Base-by-base conservation (phyloP, 2,888 invertebrate species). In the Drosophila niveifrons region DNA sequence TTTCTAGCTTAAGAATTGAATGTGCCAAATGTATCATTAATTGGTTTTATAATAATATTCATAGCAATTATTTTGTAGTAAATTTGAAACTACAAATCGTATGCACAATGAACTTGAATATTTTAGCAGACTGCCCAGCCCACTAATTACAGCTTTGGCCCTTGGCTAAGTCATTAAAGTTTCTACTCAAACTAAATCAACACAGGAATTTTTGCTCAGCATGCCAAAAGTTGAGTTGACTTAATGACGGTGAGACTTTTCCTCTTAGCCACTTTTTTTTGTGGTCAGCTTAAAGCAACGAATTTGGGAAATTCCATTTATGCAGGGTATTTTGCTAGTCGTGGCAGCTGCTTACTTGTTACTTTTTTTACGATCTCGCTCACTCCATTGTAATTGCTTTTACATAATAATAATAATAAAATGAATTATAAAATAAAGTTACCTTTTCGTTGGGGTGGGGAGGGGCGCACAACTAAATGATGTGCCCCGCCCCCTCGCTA, bases 361-460 rank as follows among this genome's bases (percentile, higher is more conserved):
- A 56, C n/a, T 75, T 70, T 58, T 72, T 75, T 75, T 76, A 75
- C 59, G 75, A 75, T 43, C 67, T 56, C 73, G 34, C 74, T 39
- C 75, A 76, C 75, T 59, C 73, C 79, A 79, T 58, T 64, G 76
- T 78, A 78, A 80, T 80, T 72, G 80, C 80, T 68, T 81, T 82
- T 80, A 78, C 87, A 84, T 82, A 78, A 87, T 84, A 84, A 87
- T 84, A 84, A 87, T 82, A 87, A 87, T 87, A 87, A 84, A 85
- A 87, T 84, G 85, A 85, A 85, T 85, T 85, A 85, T 87, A 85
- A 85, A 87, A 85, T 85, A 87, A 87, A 85, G 88, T 87, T 80
- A 85, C 85, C 85, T 84, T 87, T 85, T 80, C 81, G 68, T 73
- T 73, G 61, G 43, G n/a, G n/a, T n/a, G n/a, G n/a, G n/a, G n/a